phyloP scores from a whole-genome alignment of 1,140 invertebrate species.

The Drosophila sproati region DNA sequence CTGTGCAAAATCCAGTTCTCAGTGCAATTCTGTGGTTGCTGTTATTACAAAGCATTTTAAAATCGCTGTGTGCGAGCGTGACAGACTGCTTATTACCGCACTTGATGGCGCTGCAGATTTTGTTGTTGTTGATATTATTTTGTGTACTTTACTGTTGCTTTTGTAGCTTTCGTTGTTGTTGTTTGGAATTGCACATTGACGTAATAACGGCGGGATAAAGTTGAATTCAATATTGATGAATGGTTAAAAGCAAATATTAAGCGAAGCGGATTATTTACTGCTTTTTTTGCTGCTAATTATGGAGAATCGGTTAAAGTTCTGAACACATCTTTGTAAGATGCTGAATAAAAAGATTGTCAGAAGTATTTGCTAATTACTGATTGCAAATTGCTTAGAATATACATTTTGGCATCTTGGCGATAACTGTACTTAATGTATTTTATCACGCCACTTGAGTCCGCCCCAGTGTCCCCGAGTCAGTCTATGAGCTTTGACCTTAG shows the following conservation, averaged over 20 bases:
- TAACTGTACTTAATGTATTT: conserved; percentile 28
- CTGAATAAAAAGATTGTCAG: background rate
- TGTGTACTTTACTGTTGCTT: conserved; percentile 43
- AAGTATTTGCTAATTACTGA: background rate
- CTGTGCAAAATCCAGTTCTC: conserved; percentile 25
- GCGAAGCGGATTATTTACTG: conserved; percentile 13
- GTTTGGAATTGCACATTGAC: conserved; percentile 67
- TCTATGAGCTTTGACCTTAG: conserved; percentile 27
- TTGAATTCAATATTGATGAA: conserved; percentile 16
- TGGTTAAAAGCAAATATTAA: conserved; percentile 16
- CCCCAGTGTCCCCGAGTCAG: conserved; percentile 42
- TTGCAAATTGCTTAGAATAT: background rate
- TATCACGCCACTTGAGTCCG: conserved; percentile 60
- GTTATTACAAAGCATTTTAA: conserved; percentile 34
- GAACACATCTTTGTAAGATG: background rate
- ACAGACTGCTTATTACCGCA: conserved; percentile 69
- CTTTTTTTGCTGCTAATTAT: conserved; percentile 7
- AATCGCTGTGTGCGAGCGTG: conserved; percentile 43
- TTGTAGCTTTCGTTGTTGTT: conserved; percentile 45
- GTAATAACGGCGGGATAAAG: conserved; percentile 54
- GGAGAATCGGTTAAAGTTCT: background rate
- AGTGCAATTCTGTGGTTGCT: conserved; percentile 30
- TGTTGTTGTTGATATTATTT: conserved; percentile 40
- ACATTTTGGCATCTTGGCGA: background rate
- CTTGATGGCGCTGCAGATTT: conserved; percentile 66